Conservation (phyloP, 2,113 vertebrate genomes). For the Hippotragus niger region DNA sequence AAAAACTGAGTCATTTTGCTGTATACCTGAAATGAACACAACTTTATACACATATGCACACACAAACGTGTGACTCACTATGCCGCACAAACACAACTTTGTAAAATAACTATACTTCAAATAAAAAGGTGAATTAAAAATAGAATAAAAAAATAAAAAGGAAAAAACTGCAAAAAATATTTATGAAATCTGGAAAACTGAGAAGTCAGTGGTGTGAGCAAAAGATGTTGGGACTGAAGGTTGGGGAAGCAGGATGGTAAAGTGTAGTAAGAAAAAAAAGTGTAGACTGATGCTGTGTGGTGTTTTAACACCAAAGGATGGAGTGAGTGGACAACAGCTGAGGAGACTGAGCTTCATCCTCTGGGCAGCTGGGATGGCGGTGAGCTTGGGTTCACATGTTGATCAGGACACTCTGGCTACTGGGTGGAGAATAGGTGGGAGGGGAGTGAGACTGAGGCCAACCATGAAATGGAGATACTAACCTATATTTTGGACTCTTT, state of each 20-base stretch:
- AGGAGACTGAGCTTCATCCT: neutral
- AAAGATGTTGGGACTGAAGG: neutral
- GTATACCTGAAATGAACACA: neutral
- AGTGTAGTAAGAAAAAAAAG: neutral
- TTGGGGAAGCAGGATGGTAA: too few species aligned
- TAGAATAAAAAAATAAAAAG: neutral
- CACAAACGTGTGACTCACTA: neutral
- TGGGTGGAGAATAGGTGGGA: neutral
- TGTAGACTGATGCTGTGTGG: rapidly evolving
- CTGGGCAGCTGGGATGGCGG: neutral
- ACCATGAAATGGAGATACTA: neutral
- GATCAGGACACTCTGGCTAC: neutral
- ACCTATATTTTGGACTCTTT: neutral
- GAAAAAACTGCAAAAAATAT: neutral
- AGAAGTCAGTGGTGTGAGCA: neutral
- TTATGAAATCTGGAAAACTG: neutral
- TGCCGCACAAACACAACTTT: neutral
- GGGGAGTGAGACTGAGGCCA: neutral
- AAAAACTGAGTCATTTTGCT: neutral
- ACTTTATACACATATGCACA: neutral
- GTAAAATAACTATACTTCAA: neutral
- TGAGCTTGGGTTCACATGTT: neutral
- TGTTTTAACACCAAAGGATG: neutral
- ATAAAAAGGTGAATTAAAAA: neutral
- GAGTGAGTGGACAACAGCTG: rapidly evolving